Evolutionary conservation across 2,888 invertebrate genomes (phyloP), one percentile per base, ranked within the genome.

Genomic region (Exocentrus adspersus): DNA sequence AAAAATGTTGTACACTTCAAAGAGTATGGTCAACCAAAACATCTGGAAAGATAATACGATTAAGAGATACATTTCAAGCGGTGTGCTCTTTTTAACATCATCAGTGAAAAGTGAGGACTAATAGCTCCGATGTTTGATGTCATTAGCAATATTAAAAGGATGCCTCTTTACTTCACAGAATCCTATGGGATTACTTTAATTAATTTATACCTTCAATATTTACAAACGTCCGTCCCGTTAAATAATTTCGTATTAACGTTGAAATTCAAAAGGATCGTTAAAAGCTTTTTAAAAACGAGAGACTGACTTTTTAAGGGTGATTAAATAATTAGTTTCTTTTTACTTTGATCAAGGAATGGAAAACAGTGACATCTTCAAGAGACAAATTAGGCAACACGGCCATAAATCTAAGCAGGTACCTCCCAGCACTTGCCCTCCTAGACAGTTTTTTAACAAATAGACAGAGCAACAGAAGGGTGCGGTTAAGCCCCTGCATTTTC

Each of bases 1-100:
- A 66, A 69, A 69, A 72, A 72, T 66, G 75, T 72, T 69, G 60
- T 64, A 32, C 60, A 61, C 63, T 58, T 61, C 70, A 63, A 70
- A 68, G 72, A 71, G 71, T 72, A 71, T 75, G 72, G 72, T 73
- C 71, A 70, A 72, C 71, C 65, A 64, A 69, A 75, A 73, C 72
- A 74, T 72, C 71, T 73, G 68, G 76, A 74, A 72, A 66, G 72
- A 71, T 77, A 77, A 78, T 76, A 71, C 76, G 77, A 78, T 78
- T 78, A 78, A 66, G 66, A 60, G 65, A 71, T 72, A 76, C 76
- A 76, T 75, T 75, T 69, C 72, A 72, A 72, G 72, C 74, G 73
- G 62, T 67, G 64, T 70, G 50, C 17, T 51, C 60, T 60, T 62
- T 60, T n/a, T n/a, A n/a, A 65, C 62, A 66, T 64, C 51, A 60